Evolutionary conservation across 1,140 invertebrate genomes (phyloP), one percentile per base, ranked within the genome.

Genomic region (Diuraphis noxia): DNA sequence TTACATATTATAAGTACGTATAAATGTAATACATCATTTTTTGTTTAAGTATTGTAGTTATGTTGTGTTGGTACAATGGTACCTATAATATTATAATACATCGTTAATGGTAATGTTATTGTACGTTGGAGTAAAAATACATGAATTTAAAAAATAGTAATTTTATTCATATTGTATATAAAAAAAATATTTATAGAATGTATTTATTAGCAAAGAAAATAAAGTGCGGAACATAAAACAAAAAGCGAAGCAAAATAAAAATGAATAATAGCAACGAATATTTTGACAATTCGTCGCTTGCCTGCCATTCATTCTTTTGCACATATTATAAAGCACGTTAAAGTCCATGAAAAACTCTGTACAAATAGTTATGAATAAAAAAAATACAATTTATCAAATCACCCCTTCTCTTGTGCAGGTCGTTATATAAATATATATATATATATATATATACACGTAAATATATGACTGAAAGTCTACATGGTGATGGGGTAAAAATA

Each of bases 261-360:
- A 88, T 88, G 49, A 88, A 88, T 88, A 88, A 88, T 88, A 88
- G 86, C 86, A 21, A 63, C 17, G 49, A 63, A 63, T 88, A 63
- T 88, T 88, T 88, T 88, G 86, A 88, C 86, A 63, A 88, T 63
- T 88, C 86, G 86, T 88, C 86, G 86, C 25, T 88, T 88, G 86
- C 86, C 52, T 88, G 86, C 86, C 86, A 88, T 88, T 88, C 86
- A 88, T 88, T 63, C 86, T 56, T 88, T 88, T 88, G 30, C 86
- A 19, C 86, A 40, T 63, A 36, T 72, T 63, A 36, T 72, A 72
- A 72, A 72, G 52, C n/a, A 88, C 86, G 86, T 86, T 52, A 86
- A 84, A 86, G 85, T 88, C 86, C 86, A 40, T 88, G 86, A 88
- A 88, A 88, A 88, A 88, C 86, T 40, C 84, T 52, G 85, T 87